Evolutionary conservation across 1,140 invertebrate genomes (phyloP), one percentile per base, ranked within the genome.

Genomic region (Drosophila rufa): DNA sequence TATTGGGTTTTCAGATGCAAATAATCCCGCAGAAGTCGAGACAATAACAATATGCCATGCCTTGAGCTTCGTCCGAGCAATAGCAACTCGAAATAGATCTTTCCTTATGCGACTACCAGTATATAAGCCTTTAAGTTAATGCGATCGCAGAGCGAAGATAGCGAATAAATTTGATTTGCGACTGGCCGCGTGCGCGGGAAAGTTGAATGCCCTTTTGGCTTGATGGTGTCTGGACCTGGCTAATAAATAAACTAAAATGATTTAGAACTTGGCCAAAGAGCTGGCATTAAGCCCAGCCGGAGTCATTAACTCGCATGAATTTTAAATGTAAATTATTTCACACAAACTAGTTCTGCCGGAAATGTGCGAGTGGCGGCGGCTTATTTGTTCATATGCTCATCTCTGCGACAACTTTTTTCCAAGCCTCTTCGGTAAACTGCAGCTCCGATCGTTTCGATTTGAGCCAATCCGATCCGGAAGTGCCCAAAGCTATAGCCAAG

Each of bases 171-270:
- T 73, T 50, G 56, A 73, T 75, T 51, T 73, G 58, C 15, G 36
- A 57, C 25, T 59, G 30, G 33, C 57, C 56, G 50, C 46, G 48
- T 19, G 53, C 33, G 53, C 60, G 33, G 40, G 36, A 50, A 90
- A 85, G 84, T 90, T 87, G 84, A 87, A 87, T 81, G 84, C 77
- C 85, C 84, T 65, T 75, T 46, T 45, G 62, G 62, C 48, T 53
- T 17, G 65, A n/a, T 36, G 53, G 27, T 33, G 48, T 48, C 42
- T 51, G 66, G 45, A 45, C 4, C n/a, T 30, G 64, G 79, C 36
- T 59, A 82, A 82, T 78, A 77, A 73, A 64, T 75, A 67, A 27
- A 42, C 62, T 64, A 60, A 70, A 75, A 74, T 81, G 82, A 85
- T 78, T 89, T 90, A 87, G 84, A 84, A 89, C 66, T 50, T 40